Evolutionary conservation across 2,113 vertebrate genomes (phyloP).

Genomic region (Bolborhynchus lineola): DNA sequence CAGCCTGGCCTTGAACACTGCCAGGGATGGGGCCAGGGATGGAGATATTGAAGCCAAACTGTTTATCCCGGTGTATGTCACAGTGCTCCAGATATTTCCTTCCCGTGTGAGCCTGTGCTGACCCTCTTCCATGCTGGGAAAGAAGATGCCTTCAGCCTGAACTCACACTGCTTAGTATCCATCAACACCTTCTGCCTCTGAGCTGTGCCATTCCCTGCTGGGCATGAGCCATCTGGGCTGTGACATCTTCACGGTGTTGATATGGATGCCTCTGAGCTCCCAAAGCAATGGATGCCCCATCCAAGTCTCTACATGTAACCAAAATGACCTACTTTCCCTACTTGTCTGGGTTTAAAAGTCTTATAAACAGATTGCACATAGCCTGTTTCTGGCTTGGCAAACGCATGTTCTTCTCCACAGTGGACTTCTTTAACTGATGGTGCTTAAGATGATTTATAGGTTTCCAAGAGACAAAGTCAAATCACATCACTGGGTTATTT

Average conservation of each 20-base stretch:
- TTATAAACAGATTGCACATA: background rate
- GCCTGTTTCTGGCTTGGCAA: slow-evolving; percentile 54
- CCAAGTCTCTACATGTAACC: slow-evolving; percentile 18
- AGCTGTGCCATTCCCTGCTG: background rate
- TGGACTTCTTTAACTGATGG: slow-evolving; percentile 43
- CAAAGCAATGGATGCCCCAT: background rate
- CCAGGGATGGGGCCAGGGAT: background rate
- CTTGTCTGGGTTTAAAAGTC: background rate
- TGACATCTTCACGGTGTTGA: background rate
- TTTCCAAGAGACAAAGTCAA: slow-evolving; percentile 50
- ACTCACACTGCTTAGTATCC: background rate
- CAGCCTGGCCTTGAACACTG: background rate
- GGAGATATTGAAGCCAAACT: background rate
- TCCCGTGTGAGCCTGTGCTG: background rate
- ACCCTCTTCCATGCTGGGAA: background rate
- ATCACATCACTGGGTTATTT: slow-evolving; percentile 49
- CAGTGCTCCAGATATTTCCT: rapidly evolving
- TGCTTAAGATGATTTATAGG: slow-evolving; percentile 52
- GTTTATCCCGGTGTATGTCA: background rate
- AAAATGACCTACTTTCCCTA: slow-evolving; percentile 10
- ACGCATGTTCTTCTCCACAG: background rate
- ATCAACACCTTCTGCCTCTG: background rate
- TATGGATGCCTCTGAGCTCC: background rate
- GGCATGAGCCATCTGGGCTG: background rate
- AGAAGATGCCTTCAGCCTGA: background rate